Evolutionary conservation across 2,797 vertebrate genomes (phyloP).

Genomic region (Champsocephalus esox): DNA sequence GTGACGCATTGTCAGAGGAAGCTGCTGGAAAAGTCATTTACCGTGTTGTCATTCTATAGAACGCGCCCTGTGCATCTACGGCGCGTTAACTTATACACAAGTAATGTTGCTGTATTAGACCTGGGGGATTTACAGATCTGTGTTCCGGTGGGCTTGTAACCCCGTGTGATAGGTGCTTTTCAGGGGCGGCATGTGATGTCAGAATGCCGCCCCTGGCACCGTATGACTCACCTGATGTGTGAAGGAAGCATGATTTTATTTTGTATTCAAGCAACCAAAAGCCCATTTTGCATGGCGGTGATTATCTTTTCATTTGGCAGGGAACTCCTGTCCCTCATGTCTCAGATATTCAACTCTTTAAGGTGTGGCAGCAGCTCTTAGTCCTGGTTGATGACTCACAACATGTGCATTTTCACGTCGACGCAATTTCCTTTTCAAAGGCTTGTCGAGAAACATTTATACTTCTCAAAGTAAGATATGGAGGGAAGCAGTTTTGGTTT

Average conservation of each 20-base stretch:
- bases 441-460: neutral
- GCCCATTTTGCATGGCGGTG: slow-evolving; percentile 4
- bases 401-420: slow-evolving; percentile 16
- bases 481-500: neutral
- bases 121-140: neutral
- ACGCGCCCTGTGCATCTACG: too few relatives aligned
- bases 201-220: neutral
- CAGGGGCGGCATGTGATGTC: neutral
- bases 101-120: neutral
- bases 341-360: slow-evolving; percentile 13
- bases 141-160: neutral
- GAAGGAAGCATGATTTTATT: neutral
- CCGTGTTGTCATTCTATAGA: neutral
- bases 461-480: neutral
- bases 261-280: slow-evolving; percentile 6
- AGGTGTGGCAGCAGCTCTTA: slow-evolving; percentile 1
- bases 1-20: slow-evolving; percentile 8
- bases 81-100: neutral
- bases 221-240: slow-evolving; percentile 24
- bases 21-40: slow-evolving; percentile 28
- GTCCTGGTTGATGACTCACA: too few relatives aligned
- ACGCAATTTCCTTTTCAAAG: neutral
- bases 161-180: slow-evolving; percentile 30
- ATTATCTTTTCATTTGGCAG: slow-evolving; percentile 31
- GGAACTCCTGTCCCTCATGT: slow-evolving; percentile 7